Base-by-base conservation (phyloP, 2,888 invertebrate genomes). In the Morpho helenor region DNA sequence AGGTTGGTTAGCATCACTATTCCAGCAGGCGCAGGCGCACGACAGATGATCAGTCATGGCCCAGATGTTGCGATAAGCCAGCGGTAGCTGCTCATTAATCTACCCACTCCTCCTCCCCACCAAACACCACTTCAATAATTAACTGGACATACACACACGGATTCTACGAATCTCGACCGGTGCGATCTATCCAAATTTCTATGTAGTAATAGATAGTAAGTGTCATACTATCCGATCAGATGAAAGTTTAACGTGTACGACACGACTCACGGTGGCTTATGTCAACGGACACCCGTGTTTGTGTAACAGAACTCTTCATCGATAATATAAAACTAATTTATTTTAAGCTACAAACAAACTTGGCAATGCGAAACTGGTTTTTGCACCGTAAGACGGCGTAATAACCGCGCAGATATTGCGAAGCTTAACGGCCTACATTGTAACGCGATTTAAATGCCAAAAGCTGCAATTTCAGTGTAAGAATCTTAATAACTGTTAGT, bases 1-100 rank as follows among this genome's bases (percentile, higher is more conserved):
- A 39, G 22, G 10, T 48, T 8, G 41, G 8, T 39, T 31, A 8
- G 47, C 83, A 70, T 72, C 83, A 74, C 86, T 84, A 78, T 60
- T 64, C 68, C 71, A 75, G 78, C 82, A 82, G 80, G 83, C 87
- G 87, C 87, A 82, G 77, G 86, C 82, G 83, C 87, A 88, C 86
- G 89, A 89, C 90, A 88, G 89, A 89, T 89, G 88, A 90, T 90
- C 90, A 88, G 83, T 90, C 90, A 89, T 88, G 87, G 86, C 87
- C 89, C 80, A 82, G 89, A 89, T 89, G 84, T 82, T 78, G 82
- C 81, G 88, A 89, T 89, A 89, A 88, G 86, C 76, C 77, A 71
- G 82, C 88, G 76, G 89, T 89, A 88, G 88, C 89, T 82, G 82
- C 88, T 90, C 90, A 90, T 90, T 90, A 89, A 90, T 90, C 89